Conservation (phyloP, 2,888 invertebrate genomes). For the Leucophora obtusa region DNA sequence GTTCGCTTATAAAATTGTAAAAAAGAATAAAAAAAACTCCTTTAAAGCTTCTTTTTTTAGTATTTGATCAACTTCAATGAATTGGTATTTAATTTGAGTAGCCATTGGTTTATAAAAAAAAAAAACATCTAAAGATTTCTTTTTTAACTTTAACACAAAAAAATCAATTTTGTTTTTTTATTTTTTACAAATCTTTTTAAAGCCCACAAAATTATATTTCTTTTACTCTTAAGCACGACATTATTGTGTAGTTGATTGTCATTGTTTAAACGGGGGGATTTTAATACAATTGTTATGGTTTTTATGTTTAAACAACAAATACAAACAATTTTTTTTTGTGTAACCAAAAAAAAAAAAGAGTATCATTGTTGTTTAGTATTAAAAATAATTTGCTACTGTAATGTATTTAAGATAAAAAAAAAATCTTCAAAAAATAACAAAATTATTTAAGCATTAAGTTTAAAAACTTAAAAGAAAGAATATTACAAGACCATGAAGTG, state of each 20-base stretch:
- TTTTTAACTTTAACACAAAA: slow-evolving; percentile 22
- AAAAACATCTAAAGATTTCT: slow-evolving; percentile 56
- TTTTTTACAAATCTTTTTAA: not conserved
- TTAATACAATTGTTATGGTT: slow-evolving; percentile 65
- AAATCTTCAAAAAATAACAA: slow-evolving; percentile 39
- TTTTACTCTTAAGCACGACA: slow-evolving; percentile 59
- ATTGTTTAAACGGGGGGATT: slow-evolving; percentile 53
- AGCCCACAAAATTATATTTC: slow-evolving; percentile 33
- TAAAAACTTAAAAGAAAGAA: slow-evolving; percentile 46
- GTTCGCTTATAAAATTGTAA: slow-evolving; percentile 64
- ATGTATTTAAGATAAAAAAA: slow-evolving; percentile 57
- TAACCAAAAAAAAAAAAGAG: slow-evolving; percentile 21
- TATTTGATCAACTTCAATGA: slow-evolving; percentile 72
- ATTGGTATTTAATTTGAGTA: slow-evolving; percentile 78
- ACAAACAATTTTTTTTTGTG: not conserved
- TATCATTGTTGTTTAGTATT: slow-evolving; percentile 55
- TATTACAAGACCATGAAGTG: slow-evolving; percentile 64
- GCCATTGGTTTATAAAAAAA: slow-evolving; percentile 53
- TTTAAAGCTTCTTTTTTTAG: slow-evolving; percentile 53
- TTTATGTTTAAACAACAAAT: slow-evolving; percentile 52
- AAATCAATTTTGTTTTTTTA: slow-evolving; percentile 52
- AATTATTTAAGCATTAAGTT: slow-evolving; percentile 59
- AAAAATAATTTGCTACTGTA: slow-evolving; percentile 65
- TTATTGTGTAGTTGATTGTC: slow-evolving; percentile 62
- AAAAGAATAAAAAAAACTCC: slow-evolving; percentile 59